Base-by-base conservation (phyloP, 2,888 invertebrate species). In the Bombylius discolor region DNA sequence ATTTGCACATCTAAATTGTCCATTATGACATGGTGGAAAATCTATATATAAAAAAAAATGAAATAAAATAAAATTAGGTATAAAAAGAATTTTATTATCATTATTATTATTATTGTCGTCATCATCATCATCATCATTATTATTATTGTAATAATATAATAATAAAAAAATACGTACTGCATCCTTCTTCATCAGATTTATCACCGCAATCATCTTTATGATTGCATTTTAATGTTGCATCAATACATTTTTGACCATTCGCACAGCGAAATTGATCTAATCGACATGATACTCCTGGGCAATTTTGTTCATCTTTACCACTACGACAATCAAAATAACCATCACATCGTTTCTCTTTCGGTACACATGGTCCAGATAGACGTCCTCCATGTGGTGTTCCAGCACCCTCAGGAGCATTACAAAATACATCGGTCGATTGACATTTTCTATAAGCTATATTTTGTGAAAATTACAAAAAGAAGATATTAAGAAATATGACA, bases 1-100 rank as follows among this genome's bases (percentile, higher is more conserved):
- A 75, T 95, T 95, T 62, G 86, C 84, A 76, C 96, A 96, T 45
- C 93, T 82, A 76, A 95, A 96, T 76, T 96, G 95, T 4, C 89
- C 89, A 64, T 84, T 84, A 69, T 89, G 87, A 71, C 94, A 95
- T 0, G 87, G 81, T 1, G 90, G 90, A 70, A 94, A 94, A 75
- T 84, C 92, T 91, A 74, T n/a, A 65, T 64, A 58, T 4, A 48
- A 44, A 44, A 33, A 14, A 48, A 54, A 34, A 33, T 55, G 44
- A 49, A 34, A 47, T 12, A 23, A 31, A 44, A 51, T 31, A n/a
- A n/a, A n/a, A n/a, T n/a, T n/a, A n/a, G n/a, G n/a, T 23, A 36
- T n/a, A 4, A 55, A 13, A 42, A 23, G 23, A 23, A 9, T 36
- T 36, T 36, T 36, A 36, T 36, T 36, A 23, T 23, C 23, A 23